These are phyloP conservation scores for Zaprionus inermis DNA, from an alignment of 1,140 invertebrate genomes.

Conservation along the genomic window DNA sequence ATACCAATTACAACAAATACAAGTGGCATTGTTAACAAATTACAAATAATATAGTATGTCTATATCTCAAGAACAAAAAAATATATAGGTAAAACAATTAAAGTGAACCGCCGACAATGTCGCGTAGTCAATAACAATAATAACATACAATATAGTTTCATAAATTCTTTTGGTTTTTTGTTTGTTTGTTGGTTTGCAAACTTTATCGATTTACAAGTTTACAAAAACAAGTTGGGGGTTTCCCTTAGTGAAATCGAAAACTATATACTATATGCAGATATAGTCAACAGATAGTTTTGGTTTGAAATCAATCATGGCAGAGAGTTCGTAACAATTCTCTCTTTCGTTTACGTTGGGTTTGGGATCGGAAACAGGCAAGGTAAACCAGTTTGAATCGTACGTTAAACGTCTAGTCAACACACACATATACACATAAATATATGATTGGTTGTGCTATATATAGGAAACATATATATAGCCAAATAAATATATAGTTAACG, in stretches of 20 bases:
- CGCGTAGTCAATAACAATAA: slow-evolving; percentile 50
- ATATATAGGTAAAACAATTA: slow-evolving; percentile 9
- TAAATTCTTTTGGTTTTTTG: slow-evolving; percentile 43
- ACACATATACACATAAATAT: slow-evolving; percentile 31
- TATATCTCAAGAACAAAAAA: slow-evolving; percentile 20
- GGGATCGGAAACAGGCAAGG: neutral
- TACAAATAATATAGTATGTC: slow-evolving; percentile 43
- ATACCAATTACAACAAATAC: slow-evolving; percentile 48
- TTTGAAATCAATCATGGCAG: neutral
- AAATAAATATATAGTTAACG: slow-evolving; percentile 41
- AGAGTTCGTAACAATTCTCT: neutral
- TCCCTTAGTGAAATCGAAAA: neutral
- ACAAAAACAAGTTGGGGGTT: neutral
- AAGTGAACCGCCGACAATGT: neutral
- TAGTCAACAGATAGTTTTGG: slow-evolving; percentile 4
- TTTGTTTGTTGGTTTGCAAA: slow-evolving; percentile 13
- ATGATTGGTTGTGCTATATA: slow-evolving; percentile 39
- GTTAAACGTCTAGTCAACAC: slow-evolving; percentile 20
- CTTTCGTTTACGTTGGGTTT: neutral
- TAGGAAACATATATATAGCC: slow-evolving; percentile 30
- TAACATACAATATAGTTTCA: slow-evolving; percentile 19
- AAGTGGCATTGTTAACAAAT: slow-evolving; percentile 70
- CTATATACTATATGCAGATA: slow-evolving; percentile 4
- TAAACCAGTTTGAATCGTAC: neutral
- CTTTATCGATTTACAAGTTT: too few relatives aligned